Evolutionary conservation across 2,888 invertebrate species (phyloP).

Genomic region (Nomada goodeniana): DNA sequence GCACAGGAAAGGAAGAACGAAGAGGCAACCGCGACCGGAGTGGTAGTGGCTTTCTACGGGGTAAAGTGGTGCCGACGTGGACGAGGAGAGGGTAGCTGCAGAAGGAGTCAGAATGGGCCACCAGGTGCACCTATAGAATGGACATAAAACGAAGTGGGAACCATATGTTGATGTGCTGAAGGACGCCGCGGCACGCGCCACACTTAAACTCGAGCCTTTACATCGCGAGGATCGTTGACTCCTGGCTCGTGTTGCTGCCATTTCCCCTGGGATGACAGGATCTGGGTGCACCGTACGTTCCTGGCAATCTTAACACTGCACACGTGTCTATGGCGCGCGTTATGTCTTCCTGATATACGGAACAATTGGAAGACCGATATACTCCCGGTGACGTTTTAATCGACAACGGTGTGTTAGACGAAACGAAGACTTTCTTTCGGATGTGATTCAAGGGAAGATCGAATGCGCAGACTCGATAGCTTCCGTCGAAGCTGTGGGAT

Average conservation of each 20-base stretch:
- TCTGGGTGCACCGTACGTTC: constrained; percentile 9
- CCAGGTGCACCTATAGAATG: constrained; percentile 77
- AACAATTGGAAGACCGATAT: not conserved
- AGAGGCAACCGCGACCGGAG: constrained; percentile 21
- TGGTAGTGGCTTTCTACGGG: constrained; percentile 25
- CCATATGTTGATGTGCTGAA: constrained; percentile 82
- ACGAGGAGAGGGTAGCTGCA: constrained; percentile 66
- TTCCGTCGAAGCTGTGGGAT: too few species aligned
- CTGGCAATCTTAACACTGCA: not conserved
- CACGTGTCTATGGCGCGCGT: too few species aligned
- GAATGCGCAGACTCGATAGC: too few species aligned
- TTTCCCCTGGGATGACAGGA: not conserved
- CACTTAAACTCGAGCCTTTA: constrained; percentile 81
- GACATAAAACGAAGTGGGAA: constrained; percentile 80
- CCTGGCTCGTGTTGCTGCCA: constrained; percentile 8
- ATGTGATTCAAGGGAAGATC: not conserved
- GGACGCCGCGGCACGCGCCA: constrained; percentile 82
- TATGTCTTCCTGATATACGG: too few species aligned
- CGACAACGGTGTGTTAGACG: not conserved
- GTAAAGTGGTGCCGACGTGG: constrained; percentile 32
- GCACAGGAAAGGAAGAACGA: constrained; percentile 15
- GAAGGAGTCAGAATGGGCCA: constrained; percentile 63
- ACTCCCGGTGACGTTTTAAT: not conserved
- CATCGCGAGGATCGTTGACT: constrained; percentile 71
- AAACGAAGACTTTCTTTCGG: not conserved